phyloP scores from a whole-genome alignment of 2,888 invertebrate species.

The Acanthococcus lagerstroemiae region DNA sequence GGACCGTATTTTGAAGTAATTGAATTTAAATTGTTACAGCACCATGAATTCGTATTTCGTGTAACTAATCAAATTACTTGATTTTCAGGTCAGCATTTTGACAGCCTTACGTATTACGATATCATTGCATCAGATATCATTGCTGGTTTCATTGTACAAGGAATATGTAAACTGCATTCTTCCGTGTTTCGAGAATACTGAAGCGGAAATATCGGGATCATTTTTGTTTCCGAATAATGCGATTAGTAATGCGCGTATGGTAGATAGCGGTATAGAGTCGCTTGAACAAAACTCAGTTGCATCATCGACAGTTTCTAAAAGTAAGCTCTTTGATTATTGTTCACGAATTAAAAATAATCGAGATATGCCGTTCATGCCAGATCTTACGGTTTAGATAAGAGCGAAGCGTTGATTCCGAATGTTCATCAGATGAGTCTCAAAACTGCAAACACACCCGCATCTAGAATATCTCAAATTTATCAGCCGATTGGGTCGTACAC shows the following conservation, averaged over 20 bases:
- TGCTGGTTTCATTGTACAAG: neutral
- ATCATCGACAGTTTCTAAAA: slow-evolving; percentile 19
- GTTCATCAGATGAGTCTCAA: neutral
- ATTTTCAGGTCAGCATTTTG: neutral
- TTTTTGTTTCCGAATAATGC: neutral
- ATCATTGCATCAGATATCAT: slow-evolving; percentile 6
- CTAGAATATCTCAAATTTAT: too few relatives aligned
- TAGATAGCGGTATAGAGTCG: slow-evolving; percentile 27
- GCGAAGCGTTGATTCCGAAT: neutral
- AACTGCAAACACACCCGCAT: neutral
- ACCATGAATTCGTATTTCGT: too few relatives aligned
- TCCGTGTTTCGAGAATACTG: neutral
- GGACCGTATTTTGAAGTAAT: slow-evolving; percentile 14
- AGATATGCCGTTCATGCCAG: too few relatives aligned
- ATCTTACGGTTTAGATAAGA: neutral
- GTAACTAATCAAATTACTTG: neutral
- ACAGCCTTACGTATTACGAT: slow-evolving; percentile 8
- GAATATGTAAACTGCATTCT: neutral
- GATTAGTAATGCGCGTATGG: neutral
- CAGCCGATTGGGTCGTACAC: too few relatives aligned
- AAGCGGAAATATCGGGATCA: neutral
- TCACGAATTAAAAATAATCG: neutral
- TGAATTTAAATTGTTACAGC: too few relatives aligned
- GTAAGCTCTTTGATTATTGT: neutral
- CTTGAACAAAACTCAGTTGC: slow-evolving; percentile 21